Base-by-base conservation (phyloP, 2,797 vertebrate species). In the Huso huso region DNA sequence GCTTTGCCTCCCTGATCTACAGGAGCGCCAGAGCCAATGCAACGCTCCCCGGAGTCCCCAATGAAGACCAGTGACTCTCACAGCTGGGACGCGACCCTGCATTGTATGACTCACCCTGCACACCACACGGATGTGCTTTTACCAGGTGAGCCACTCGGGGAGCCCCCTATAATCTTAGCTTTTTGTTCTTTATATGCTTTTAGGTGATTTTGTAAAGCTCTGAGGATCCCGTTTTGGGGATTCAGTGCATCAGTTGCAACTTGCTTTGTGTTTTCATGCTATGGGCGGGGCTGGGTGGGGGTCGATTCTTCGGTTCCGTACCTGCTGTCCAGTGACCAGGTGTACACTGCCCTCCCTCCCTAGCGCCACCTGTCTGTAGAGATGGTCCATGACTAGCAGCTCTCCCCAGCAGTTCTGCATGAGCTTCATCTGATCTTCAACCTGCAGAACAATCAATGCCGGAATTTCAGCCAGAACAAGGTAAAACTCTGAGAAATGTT, bases 401-500 rank as follows among this genome's bases (percentile, higher is more conserved):
- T 92, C 91, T 69, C 90, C 91, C 91, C 91, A 92, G 61, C 90
- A 92, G 79, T 85, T 90, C 82, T 92, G 91, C 70, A 92, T 79
- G 59, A 92, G 81, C 62, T 77, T 82, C 91, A 92, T 92, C 78
- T 92, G 90, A 72, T 92, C 91, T 51, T 89, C 91, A 58, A 92
- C 85, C 91, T 92, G 71, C 61, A 66, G 8, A 10, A 6, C 23
- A 37, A 37, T 37, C 23, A 37, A 37, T 2, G 23, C 2, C 23
- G 4, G 23, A 37, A 37, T 4, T 37, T 37, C 23, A 37, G 23
- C 2, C 23, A 37, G 23, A 37, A 37, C 23, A 37, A 37, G 23
- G 23, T 3, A 3, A 37, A 37, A 37, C 23, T 37, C 23, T 37
- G 23, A 37, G 23, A 37, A 37, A 37, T 4, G 23, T 37, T 37